Evolutionary conservation across 1,140 invertebrate species (phyloP).

Genomic region (Copidosoma floridanum): DNA sequence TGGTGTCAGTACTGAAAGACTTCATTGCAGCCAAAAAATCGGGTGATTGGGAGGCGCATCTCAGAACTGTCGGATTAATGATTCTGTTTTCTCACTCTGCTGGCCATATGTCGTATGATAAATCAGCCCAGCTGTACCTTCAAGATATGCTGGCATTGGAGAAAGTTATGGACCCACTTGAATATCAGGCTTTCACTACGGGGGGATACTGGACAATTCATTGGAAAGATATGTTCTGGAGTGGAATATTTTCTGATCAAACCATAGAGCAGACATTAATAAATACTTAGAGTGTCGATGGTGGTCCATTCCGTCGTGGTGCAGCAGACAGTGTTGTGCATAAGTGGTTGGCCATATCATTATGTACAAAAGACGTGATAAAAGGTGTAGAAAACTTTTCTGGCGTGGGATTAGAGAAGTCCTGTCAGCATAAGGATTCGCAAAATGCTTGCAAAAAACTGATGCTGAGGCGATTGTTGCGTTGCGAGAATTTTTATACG

Average conservation of each 20-base stretch:
- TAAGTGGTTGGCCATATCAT: constrained; percentile 32
- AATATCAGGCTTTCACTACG: constrained; percentile 39
- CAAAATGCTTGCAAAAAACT: constrained; percentile 28
- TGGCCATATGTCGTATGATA: constrained; percentile 45
- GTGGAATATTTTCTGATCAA: constrained; percentile 47
- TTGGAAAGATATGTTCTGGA: constrained; percentile 48
- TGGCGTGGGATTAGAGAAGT: constrained; percentile 27
- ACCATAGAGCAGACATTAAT: constrained; percentile 46
- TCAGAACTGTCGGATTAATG: constrained; percentile 37
- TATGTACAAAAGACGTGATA: constrained; percentile 33
- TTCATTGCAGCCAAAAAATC: constrained; percentile 50
- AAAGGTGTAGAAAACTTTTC: constrained; percentile 37
- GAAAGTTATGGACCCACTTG: constrained; percentile 32
- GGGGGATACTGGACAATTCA: constrained; percentile 43
- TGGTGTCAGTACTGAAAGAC: constrained; percentile 42
- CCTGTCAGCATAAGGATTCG: constrained; percentile 34
- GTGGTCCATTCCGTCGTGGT: constrained; percentile 35
- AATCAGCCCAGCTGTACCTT: constrained; percentile 43
- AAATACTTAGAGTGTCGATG: constrained; percentile 40
- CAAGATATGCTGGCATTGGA: constrained; percentile 40
- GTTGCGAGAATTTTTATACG: constrained; percentile 31
- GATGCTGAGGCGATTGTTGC: too few species aligned
- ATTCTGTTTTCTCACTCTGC: constrained; percentile 45
- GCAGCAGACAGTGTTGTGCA: constrained; percentile 29
- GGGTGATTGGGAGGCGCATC: constrained; percentile 43